Percentiles rank a stretch among this genome's conserved stretches.
These are phyloP conservation scores for Cyclophora punctaria DNA, from an alignment of 2,888 invertebrate species.

Conservation along the genomic window DNA sequence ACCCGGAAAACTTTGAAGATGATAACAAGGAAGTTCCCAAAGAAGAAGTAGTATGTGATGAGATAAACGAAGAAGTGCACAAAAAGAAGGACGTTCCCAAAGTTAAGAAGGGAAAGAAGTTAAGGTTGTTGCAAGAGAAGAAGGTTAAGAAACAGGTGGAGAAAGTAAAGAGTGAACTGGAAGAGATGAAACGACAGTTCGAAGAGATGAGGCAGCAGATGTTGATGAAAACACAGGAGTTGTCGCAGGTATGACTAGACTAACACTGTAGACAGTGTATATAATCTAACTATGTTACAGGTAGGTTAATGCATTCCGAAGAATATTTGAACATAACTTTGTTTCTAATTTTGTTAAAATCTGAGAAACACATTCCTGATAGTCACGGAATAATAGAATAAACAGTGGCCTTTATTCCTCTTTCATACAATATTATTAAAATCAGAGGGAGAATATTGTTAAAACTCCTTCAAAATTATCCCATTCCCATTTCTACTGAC, in stretches of 20 bases:
- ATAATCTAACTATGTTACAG: too few relatives aligned
- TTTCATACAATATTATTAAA: too few relatives aligned
- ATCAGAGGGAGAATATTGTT: too few relatives aligned
- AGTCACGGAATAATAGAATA: too few relatives aligned
- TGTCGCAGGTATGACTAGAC: constrained; percentile 12
- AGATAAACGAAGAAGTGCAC: constrained; percentile 1
- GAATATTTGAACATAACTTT: too few relatives aligned
- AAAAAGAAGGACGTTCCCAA: constrained; percentile 30
- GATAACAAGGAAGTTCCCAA: constrained; percentile 1
- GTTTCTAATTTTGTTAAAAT: too few relatives aligned
- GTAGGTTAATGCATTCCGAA: too few relatives aligned
- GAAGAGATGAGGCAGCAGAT: constrained; percentile 56
- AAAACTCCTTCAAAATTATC: too few relatives aligned
- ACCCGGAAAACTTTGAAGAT: background rate
- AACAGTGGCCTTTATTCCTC: too few relatives aligned
- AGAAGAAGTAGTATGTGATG: constrained; percentile 1
- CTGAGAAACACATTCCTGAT: too few relatives aligned
- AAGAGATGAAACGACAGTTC: constrained; percentile 54
- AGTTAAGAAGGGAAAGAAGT: constrained; percentile 45
- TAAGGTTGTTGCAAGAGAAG: constrained; percentile 43
- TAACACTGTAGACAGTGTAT: too few relatives aligned
- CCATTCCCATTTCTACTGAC: too few relatives aligned
- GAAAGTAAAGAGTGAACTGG: constrained; percentile 50
- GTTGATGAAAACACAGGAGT: constrained; percentile 36
- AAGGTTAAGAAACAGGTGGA: constrained; percentile 55